Conservation (phyloP, 2,113 vertebrate species). For the Ictidomys tridecemlineatus region DNA sequence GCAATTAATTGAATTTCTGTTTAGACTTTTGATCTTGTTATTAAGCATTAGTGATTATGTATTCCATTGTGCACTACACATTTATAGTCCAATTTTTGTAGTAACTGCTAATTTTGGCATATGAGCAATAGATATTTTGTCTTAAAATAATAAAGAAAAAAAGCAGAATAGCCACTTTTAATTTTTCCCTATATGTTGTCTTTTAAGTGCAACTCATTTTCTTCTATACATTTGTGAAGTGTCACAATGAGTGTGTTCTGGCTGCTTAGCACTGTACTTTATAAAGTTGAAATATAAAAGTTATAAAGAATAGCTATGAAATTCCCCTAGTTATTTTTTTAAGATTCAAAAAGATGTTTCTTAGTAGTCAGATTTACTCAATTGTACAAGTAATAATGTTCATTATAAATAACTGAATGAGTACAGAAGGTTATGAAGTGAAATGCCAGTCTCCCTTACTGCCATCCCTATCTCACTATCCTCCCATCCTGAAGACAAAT, state of each 20-base stretch:
- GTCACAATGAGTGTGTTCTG: neutral
- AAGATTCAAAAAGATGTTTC: neutral
- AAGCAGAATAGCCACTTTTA: neutral
- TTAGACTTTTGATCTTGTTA: no score
- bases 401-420: neutral
- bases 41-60: no score
- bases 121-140: conserved; percentile 29
- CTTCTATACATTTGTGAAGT: conserved; percentile 16
- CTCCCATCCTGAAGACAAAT: neutral
- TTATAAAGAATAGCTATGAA: neutral
- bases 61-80: no score
- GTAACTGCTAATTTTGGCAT: no score
- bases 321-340: neutral
- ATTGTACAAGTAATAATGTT: neutral
- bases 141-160: conserved; percentile 18
- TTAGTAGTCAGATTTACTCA: neutral
- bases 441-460: no score
- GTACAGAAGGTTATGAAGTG: neutral
- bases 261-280: neutral
- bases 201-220: conserved; percentile 16
- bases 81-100: no score
- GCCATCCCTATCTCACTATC: neutral
- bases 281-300: neutral
- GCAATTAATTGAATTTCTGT: no score
- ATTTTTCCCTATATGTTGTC: neutral